A percentile compares a stretch with the other conserved stretches of the same genome.
These are phyloP conservation scores for Oncorhynchus mykiss DNA, from an alignment of 2,113 vertebrate genomes.

Conservation along the genomic window DNA sequence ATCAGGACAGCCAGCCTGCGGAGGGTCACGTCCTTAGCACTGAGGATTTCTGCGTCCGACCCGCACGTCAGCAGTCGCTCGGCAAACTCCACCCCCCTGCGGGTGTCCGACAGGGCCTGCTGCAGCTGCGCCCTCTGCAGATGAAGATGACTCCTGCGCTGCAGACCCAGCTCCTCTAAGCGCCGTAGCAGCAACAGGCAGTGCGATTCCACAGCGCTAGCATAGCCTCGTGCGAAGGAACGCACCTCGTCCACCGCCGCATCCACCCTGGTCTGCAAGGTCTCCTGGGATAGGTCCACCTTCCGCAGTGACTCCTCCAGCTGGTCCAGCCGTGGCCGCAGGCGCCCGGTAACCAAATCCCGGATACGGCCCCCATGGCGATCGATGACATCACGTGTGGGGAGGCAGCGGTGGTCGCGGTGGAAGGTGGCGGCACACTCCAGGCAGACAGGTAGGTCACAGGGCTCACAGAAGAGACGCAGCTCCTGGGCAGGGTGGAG, in stretches of 20 bases:
- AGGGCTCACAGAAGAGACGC: conserved; percentile 85
- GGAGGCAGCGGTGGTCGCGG: conserved; percentile 77
- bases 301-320: conserved; percentile 74
- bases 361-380: conserved; percentile 78
- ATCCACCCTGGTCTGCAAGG: conserved; percentile 61
- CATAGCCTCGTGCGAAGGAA: conserved; percentile 76
- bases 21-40: conserved; percentile 79
- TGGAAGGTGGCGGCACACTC: conserved; percentile 80
- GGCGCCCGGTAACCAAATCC: conserved; percentile 69
- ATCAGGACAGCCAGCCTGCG: conserved; percentile 77
- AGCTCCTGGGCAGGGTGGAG: conserved; percentile 84
- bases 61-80: conserved; percentile 80
- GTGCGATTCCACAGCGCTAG: conserved; percentile 81
- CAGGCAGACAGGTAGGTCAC: conserved; percentile 81
- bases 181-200: conserved; percentile 78
- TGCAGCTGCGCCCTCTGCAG: conserved; percentile 85
- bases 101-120: conserved; percentile 83
- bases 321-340: conserved; percentile 71
- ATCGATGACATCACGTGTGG: conserved; percentile 68
- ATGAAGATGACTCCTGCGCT: conserved; percentile 80
- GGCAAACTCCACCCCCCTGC: conserved; percentile 79
- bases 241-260: conserved; percentile 72
- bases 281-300: conserved; percentile 63
- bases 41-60: conserved; percentile 84
- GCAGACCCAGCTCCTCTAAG: conserved; percentile 78